These are phyloP conservation scores for Sphaeridia pumilis DNA, from an alignment of 2,888 invertebrate species.

Conservation along the genomic window DNA sequence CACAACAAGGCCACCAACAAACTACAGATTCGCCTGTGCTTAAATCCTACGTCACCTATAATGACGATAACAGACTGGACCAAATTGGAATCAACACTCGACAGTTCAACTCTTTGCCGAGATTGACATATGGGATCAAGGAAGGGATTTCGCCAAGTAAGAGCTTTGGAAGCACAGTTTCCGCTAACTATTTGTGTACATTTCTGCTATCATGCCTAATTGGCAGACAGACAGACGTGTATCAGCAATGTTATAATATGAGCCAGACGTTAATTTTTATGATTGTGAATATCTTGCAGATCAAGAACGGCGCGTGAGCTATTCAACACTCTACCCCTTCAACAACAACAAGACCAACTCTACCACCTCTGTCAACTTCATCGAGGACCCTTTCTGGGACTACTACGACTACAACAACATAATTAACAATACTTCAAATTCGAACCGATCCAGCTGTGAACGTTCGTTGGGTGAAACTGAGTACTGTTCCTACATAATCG, in stretches of 20 bases:
- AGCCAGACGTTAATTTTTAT: no score
- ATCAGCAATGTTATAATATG: no score
- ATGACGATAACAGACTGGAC: conserved; percentile 19
- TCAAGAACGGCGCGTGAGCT: conserved; percentile 25
- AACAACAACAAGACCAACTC: conserved; percentile 22
- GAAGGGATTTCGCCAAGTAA: conserved; percentile 13
- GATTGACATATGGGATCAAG: conserved; percentile 22
- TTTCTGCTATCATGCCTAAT: no score
- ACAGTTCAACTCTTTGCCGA: conserved; percentile 34
- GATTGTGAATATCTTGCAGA: background rate
- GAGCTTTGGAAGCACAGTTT: no score
- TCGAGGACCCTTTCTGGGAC: conserved; percentile 36
- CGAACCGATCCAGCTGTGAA: conserved; percentile 35
- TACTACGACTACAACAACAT: conserved; percentile 35
- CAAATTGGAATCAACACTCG: conserved; percentile 5
- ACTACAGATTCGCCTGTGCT: conserved; percentile 28
- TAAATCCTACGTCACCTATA: conserved; percentile 33
- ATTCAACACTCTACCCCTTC: conserved; percentile 34
- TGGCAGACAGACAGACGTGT: no score
- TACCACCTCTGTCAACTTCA: conserved; percentile 34
- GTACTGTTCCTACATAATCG: conserved; percentile 31
- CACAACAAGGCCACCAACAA: conserved; percentile 20
- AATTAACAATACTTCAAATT: conserved; percentile 2
- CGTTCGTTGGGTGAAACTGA: conserved; percentile 33
- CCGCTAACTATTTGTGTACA: no score